Evolutionary conservation across 2,797 vertebrate genomes (phyloP).

Genomic region (Poecilia picta): DNA sequence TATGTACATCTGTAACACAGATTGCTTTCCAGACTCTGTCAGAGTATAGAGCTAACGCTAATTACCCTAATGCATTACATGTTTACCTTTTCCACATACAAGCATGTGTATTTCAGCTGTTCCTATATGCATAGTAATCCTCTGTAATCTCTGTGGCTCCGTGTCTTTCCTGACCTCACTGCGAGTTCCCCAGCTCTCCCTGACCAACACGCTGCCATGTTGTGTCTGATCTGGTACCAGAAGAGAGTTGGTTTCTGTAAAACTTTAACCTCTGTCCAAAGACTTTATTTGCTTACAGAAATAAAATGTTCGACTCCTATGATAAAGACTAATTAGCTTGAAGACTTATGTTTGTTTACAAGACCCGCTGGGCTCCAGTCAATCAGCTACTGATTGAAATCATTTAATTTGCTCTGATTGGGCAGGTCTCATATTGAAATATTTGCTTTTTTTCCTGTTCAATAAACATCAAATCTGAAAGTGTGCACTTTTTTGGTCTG

Average conservation of each 20-base stretch:
- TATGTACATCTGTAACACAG: conserved; percentile 47
- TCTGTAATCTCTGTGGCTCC: conserved; percentile 68
- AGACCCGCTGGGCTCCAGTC: neutral
- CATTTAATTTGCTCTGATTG: neutral
- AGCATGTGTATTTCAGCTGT: conserved; percentile 67
- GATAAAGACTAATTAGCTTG: neutral
- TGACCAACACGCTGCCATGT: conserved; percentile 1
- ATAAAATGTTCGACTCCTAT: neutral
- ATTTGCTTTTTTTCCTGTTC: neutral
- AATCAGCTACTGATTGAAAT: neutral
- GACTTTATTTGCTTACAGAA: neutral
- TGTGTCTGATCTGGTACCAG: neutral
- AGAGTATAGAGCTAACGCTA: neutral
- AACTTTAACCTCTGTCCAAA: neutral
- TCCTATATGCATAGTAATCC: conserved; percentile 65
- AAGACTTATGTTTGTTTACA: neutral
- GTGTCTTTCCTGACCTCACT: conserved; percentile 56
- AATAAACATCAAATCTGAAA: conserved; percentile 3
- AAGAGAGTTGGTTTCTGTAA: conserved; percentile 4
- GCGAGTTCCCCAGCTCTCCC: conserved; percentile 21
- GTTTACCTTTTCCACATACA: conserved; percentile 32
- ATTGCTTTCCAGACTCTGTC: neutral
- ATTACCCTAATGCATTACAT: conserved; percentile 23
- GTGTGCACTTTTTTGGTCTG: neutral
- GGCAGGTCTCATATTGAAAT: neutral